Conservation (phyloP, 2,113 vertebrate species). For the Tympanuchus pallidicinctus region DNA sequence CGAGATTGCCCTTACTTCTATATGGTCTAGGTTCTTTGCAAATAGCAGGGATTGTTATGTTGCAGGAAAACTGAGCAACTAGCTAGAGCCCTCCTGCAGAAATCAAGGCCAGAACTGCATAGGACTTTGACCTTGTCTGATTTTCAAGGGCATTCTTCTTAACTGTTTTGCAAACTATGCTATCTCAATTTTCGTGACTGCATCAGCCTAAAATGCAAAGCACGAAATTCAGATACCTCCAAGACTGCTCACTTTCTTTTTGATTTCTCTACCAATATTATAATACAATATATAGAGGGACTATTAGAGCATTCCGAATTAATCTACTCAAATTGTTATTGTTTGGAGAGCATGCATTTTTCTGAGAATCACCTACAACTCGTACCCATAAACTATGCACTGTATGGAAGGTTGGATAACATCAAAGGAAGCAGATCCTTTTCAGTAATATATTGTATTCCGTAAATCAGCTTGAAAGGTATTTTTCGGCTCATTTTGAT, state of each 20-base stretch:
- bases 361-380: background rate
- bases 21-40: background rate
- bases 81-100: constrained; percentile 1
- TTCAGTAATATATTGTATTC: constrained; percentile 42
- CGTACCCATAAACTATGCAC: constrained; percentile 3
- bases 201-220: background rate
- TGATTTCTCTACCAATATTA: background rate
- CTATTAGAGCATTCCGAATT: constrained; percentile 3
- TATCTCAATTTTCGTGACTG: background rate
- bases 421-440: constrained; percentile 46
- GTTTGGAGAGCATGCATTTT: constrained; percentile 16
- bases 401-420: constrained; percentile 21
- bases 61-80: background rate
- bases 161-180: background rate
- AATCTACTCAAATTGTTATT: constrained; percentile 44
- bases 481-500: constrained; percentile 64
- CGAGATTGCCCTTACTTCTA: background rate
- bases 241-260: background rate
- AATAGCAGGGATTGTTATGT: background rate
- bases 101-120: background rate
- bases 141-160: constrained; percentile 15
- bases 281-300: background rate
- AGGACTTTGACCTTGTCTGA: constrained; percentile 8
- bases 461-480: constrained; percentile 54
- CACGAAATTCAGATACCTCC: background rate